phyloP scores from a whole-genome alignment of 1,140 invertebrate species.

The Drosophila rhopaloa region DNA sequence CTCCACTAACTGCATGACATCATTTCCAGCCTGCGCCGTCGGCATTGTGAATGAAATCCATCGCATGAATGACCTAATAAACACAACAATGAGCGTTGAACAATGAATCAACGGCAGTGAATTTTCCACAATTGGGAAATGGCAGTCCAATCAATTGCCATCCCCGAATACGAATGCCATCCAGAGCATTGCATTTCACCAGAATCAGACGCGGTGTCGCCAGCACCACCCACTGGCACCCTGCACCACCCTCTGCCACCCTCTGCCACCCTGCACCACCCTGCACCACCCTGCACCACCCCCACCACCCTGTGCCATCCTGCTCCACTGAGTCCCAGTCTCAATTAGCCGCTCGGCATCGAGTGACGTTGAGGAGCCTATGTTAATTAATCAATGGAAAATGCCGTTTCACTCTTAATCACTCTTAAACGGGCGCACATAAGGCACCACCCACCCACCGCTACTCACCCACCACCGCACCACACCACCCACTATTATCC shows the following conservation, averaged over 20 bases:
- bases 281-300: neutral
- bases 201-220: slow-evolving; percentile 79
- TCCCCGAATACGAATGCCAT: neutral
- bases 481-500: neutral
- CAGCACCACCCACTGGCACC: slow-evolving; percentile 33
- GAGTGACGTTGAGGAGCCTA: slow-evolving; percentile 39
- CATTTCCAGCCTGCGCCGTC: slow-evolving; percentile 32
- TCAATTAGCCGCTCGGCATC: slow-evolving; percentile 47
- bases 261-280: neutral
- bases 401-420: slow-evolving; percentile 55
- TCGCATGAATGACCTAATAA: slow-evolving; percentile 82
- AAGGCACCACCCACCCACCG: neutral
- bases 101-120: slow-evolving; percentile 59
- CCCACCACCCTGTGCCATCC: neutral
- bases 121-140: slow-evolving; percentile 35
- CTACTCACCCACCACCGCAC: slow-evolving; percentile 10
- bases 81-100: slow-evolving; percentile 48
- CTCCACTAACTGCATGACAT: slow-evolving; percentile 53
- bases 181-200: slow-evolving; percentile 58
- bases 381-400: slow-evolving; percentile 61
- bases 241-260: neutral
- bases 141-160: slow-evolving; percentile 11
- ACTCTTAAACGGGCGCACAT: slow-evolving; percentile 44
- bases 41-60: slow-evolving; percentile 70
- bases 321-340: neutral